These are phyloP conservation scores for Aurelia sp. DNA, from an alignment of 30 jellyfish, hydroid and myxozoan species.

Conservation along the genomic window DNA sequence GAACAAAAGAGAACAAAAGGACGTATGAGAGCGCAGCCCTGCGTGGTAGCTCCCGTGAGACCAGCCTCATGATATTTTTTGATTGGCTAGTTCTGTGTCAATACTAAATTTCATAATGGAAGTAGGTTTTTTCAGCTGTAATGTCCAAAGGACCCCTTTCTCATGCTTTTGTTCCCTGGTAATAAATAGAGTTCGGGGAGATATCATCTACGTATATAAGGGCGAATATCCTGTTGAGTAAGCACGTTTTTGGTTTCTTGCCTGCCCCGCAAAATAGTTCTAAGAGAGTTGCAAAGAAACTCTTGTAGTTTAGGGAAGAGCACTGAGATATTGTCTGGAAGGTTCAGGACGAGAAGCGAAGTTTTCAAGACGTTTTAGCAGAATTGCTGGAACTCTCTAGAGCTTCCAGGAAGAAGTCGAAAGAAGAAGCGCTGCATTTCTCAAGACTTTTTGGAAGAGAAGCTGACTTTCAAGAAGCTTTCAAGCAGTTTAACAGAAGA, in stretches of 20 bases:
- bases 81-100: constrained; percentile 56
- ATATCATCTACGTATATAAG: neutral
- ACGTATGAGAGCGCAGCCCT: constrained; percentile 29
- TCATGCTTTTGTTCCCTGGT: neutral
- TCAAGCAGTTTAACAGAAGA: no score
- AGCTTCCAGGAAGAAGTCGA: no score
- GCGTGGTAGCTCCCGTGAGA: constrained; percentile 9
- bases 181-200: constrained; percentile 7
- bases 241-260: no score
- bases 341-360: no score
- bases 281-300: neutral
- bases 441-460: no score
- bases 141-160: constrained; percentile 47
- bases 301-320: neutral
- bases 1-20: constrained; percentile 57
- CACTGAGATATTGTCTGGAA: neutral
- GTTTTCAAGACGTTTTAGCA: no score
- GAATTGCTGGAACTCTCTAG: no score
- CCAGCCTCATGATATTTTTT: constrained; percentile 3
- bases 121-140: constrained; percentile 76
- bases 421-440: no score
- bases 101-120: constrained; percentile 39
- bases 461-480: no score
- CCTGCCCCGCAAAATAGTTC: neutral
- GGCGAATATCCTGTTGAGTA: no score